phyloP scores from a whole-genome alignment of 37 sponge, comb jelly and placozoan species.

The Beroe forskalii region DNA sequence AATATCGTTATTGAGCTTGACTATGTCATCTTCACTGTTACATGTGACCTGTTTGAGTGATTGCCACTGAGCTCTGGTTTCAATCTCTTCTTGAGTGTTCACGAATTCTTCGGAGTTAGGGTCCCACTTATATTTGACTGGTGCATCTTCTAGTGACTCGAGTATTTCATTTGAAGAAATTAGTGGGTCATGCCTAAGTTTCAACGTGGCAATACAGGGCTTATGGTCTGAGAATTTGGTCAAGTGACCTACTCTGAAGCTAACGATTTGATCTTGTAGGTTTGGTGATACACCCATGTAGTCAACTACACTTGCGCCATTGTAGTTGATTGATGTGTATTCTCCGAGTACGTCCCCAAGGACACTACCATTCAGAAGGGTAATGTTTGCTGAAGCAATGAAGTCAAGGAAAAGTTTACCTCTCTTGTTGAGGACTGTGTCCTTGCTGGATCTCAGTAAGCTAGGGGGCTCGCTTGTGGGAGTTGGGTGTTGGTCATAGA shows the following conservation, averaged over 20 bases:
- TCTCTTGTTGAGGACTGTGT: not conserved
- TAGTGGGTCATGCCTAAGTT: not conserved
- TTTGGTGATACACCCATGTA: too few relatives aligned
- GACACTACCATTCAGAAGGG: not conserved
- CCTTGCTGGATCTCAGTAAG: not conserved
- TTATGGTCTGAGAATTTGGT: not conserved
- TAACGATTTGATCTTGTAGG: too few relatives aligned
- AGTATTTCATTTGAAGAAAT: not conserved
- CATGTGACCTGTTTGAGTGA: too few relatives aligned
- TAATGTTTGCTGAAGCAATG: too few relatives aligned
- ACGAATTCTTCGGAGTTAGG: not conserved
- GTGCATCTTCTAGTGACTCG: slow-evolving; percentile 7
- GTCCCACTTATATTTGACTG: not conserved
- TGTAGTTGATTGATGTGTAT: not conserved
- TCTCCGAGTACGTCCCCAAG: too few relatives aligned
- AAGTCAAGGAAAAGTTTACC: not conserved
- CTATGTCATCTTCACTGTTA: not conserved
- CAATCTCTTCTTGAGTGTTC: not conserved
- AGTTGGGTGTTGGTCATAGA: not conserved
- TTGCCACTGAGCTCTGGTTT: too few relatives aligned
- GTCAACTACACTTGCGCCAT: too few relatives aligned
- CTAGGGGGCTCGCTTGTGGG: not conserved
- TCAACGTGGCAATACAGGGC: not conserved
- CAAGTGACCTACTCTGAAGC: not conserved
- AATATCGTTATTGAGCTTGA: not conserved